Base-by-base conservation (phyloP, 2,113 vertebrate genomes). In the Sceloporus tristichus region DNA sequence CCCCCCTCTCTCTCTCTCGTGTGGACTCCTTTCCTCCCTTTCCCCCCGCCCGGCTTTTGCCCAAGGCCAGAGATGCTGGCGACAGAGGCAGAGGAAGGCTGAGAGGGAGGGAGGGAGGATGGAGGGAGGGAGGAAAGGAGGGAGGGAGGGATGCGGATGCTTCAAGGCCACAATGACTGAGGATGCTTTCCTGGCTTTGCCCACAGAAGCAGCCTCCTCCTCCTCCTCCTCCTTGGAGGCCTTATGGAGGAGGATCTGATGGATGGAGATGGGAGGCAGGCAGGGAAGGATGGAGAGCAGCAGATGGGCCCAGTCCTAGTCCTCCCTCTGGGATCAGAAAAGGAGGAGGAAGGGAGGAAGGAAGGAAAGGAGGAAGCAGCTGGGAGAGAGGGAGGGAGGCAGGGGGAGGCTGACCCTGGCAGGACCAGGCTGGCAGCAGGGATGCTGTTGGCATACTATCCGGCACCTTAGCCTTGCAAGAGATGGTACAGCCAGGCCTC, bases 251-350 rank as follows among this genome's bases (percentile, higher is more conserved):
- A 59, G 70, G 59, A 62, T 2, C 34, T 65, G 59, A 14, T 68
- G 86, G 21, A 48, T 70, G 85, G 62, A 76, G 6, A 25, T 3
- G 23, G 27, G 27, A 54, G 29, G 8, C 9, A 75, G n/a, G 38
- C 40, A 65, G 11, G 34, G 38, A 65, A 76, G 86, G 79, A 75
- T 38, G 68, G 54, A 62, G 86, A 87, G 59, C 27, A 62, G 79
- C 86, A 88, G 86, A 88, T 88, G 86, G 86, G 75, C 40, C 13
- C 11, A 62, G 59, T 62, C 59, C 59, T 18, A 34, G 79, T 82
- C 79, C 53, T 82, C 70, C 86, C 86, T 80, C 73, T 53, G 78
- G 79, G 86, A 27, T 76, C 6, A 3, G 23, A 56, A 27, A 56
- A 19, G 27, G 23, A 21, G 62, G 23, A 54, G 75, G 76, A 34